Base-by-base conservation (phyloP, 2,888 invertebrate genomes). In the Calephelis perditalis region DNA sequence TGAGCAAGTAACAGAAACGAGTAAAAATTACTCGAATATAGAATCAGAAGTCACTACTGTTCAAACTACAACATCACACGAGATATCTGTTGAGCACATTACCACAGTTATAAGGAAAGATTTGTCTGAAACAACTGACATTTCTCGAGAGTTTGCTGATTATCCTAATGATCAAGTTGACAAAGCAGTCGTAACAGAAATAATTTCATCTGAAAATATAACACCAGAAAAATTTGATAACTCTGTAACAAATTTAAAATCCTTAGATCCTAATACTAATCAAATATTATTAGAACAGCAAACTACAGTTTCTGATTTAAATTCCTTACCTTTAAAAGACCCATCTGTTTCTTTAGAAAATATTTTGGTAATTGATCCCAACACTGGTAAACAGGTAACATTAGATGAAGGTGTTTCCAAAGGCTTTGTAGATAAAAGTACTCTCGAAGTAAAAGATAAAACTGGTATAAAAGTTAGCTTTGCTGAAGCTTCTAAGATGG, bases 331-430 rank as follows among this genome's bases (percentile, higher is more conserved):
- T 9, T 92, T 98, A 0, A 92, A 94, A 64, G 93, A 94, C 71
- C 96, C 96, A 55, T 89, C 94, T 61, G 85, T 97, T 64, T 92
- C 95, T 63, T 82, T 93, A 1, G 92, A 93, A 66, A 84, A 92
- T 1, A 92, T 97, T 0, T 92, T 92, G 73, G 92, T 97, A 2
- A 89, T 92, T 64, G 95, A 96, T 78, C 95, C 96, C 1, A 82
- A 84, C 61, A 93, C 94, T 0, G 94, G 95, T 11, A 91, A 93
- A 75, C 91, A 93, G 66, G 89, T 96, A 52, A 90, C 92, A n/a
- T 82, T 96, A 7, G 91, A 92, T 43, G 96, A 97, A 77, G 98
- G 98, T 0, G 91, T 98, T 46, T 80, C 92, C 9, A 93, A 92
- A 69, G 95, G 96, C 57, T 92, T 97, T 58, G 91, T 98, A 56